Percentiles rank a stretch among this genome's conserved stretches.
These are phyloP conservation scores for Geophilus truncorum DNA, from an alignment of 2,888 invertebrate species.

Conservation along the genomic window DNA sequence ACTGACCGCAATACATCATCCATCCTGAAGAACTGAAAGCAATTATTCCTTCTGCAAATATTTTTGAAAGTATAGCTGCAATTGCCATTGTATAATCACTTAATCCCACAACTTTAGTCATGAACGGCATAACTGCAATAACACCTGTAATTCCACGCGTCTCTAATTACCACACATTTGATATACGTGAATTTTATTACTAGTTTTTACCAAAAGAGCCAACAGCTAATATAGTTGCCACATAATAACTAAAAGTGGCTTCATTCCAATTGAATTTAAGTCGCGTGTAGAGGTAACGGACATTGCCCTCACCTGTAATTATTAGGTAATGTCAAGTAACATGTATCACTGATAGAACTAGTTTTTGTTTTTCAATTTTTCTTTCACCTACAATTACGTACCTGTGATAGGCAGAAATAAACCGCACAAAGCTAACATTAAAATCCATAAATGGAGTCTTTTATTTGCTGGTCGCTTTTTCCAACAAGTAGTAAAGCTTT, in stretches of 20 bases:
- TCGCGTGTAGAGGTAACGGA: constrained; percentile 22
- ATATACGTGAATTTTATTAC: too few relatives aligned
- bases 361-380: too few relatives aligned
- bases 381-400: background rate
- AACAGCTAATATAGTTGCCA: background rate
- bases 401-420: constrained; percentile 22
- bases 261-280: constrained; percentile 29
- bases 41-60: constrained; percentile 12
- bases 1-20: constrained; percentile 33
- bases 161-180: too few relatives aligned
- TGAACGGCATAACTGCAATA: background rate
- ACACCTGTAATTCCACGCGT: constrained; percentile 27
- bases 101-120: background rate
- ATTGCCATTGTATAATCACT: constrained; percentile 1
- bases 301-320: constrained; percentile 30
- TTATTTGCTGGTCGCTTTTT: background rate
- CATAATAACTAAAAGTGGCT: constrained; percentile 14
- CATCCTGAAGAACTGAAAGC: constrained; percentile 19
- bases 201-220: constrained; percentile 31
- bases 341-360: too few relatives aligned
- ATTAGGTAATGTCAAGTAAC: too few relatives aligned
- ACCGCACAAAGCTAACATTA: background rate
- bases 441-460: constrained; percentile 19
- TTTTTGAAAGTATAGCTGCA: background rate
- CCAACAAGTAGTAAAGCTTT: background rate